Percentiles rank a stretch among this genome's conserved stretches.
phyloP scores from a whole-genome alignment of 30 jellyfish, hydroid and myxozoan genomes.

The Rhopilema esculentum region DNA sequence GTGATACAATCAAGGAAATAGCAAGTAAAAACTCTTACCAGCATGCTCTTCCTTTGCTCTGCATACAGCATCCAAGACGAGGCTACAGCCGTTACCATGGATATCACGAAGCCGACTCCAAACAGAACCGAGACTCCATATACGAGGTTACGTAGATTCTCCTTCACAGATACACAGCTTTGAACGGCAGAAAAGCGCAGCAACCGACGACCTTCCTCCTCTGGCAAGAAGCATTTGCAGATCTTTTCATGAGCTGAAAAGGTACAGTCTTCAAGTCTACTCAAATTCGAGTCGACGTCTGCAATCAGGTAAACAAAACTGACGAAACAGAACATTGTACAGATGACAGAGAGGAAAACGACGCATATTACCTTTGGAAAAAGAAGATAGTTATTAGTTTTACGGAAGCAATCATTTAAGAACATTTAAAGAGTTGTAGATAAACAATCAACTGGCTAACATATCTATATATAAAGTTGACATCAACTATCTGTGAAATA shows the following conservation, averaged over 20 bases:
- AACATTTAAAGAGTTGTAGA: no score
- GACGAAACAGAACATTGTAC: constrained; percentile 89
- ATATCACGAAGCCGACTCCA: constrained; percentile 87
- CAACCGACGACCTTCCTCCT: constrained; percentile 60
- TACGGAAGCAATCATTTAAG: not conserved
- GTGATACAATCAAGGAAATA: no score
- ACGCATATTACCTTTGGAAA: constrained; percentile 76
- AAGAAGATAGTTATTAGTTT: not conserved
- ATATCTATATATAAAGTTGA: no score
- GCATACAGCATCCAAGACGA: constrained; percentile 80
- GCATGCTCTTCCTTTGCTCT: constrained; percentile 44
- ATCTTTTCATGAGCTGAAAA: constrained; percentile 72
- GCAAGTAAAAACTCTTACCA: constrained; percentile 49
- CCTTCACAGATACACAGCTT: constrained; percentile 82
- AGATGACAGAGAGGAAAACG: constrained; percentile 76
- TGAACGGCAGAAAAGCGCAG: constrained; percentile 81
- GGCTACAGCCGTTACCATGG: constrained; percentile 78
- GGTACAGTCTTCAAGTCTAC: constrained; percentile 84
- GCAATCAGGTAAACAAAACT: constrained; percentile 87
- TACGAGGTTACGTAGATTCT: constrained; percentile 79
- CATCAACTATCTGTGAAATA: no score
- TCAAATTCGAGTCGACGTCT: constrained; percentile 74
- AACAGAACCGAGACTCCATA: constrained; percentile 88
- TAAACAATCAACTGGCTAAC: no score
- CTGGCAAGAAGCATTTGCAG: constrained; percentile 82